phyloP scores from a whole-genome alignment of 2,113 vertebrate species.

The Murina feae region DNA sequence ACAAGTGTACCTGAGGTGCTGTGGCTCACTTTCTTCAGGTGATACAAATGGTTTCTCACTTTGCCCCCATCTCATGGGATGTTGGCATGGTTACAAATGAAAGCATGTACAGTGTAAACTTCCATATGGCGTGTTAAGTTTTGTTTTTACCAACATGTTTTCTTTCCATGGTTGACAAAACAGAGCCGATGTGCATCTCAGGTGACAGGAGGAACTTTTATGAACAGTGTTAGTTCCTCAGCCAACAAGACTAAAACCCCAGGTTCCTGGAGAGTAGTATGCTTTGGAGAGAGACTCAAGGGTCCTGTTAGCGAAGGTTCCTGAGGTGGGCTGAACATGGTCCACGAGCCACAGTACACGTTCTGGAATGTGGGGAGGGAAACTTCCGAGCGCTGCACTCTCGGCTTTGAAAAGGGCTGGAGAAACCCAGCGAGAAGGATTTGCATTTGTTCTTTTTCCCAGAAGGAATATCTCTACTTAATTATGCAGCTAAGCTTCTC shows the following conservation, averaged over 20 bases:
- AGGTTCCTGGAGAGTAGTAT: neutral
- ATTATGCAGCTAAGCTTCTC: rapidly evolving
- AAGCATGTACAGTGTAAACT: too few relatives aligned
- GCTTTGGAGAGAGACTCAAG: rapidly evolving
- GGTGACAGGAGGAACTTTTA: rapidly evolving
- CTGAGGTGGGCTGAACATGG: rapidly evolving
- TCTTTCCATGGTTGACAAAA: neutral
- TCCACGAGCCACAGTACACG: rapidly evolving
- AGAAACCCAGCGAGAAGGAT: rapidly evolving
- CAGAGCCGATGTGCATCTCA: neutral
- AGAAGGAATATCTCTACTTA: rapidly evolving
- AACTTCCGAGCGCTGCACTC: rapidly evolving
- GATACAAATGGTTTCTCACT: rapidly evolving
- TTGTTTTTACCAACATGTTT: neutral
- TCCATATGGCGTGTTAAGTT: neutral
- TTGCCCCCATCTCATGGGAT: rapidly evolving
- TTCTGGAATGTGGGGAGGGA: neutral
- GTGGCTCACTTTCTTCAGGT: rapidly evolving
- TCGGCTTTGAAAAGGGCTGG: rapidly evolving
- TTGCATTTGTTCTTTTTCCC: rapidly evolving
- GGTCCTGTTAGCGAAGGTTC: rapidly evolving
- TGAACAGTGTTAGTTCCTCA: rapidly evolving
- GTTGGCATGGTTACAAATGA: rapidly evolving
- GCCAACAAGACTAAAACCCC: neutral
- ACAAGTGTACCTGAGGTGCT: neutral